Evolutionary conservation across 2,797 vertebrate species (phyloP), one percentile per base, ranked within the genome.

Genomic region (Lepilemur ruficaudatus): DNA sequence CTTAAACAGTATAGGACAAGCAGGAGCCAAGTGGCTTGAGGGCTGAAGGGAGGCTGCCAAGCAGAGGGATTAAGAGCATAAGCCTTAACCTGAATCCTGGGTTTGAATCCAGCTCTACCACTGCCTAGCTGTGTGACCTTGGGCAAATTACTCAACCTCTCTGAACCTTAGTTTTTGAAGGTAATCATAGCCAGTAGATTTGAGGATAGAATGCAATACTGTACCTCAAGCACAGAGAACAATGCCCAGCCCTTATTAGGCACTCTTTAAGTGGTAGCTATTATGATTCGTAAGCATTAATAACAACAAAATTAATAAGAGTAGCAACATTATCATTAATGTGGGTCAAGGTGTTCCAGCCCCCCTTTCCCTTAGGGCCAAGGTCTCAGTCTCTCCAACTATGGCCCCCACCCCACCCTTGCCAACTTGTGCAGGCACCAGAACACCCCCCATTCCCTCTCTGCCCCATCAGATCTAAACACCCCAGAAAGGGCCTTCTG

Each of bases 221-320:
- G 30, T 65, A 57, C 8, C 59, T 18, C n/a, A 61, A 93, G 55
- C 67, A 75, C 93, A 76, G 28, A 20, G 61, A 96, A 86, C 65
- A 86, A 94, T 86, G 83, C 94, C 91, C 80, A 92, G 80, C 93
- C 95, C 96, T 97, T 85, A 87, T 70, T 93, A 97, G 95, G 91
- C 15, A 87, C 48, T 84, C 65, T 43, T 3, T 93, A 97, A 94
- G 41, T 93, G 97, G 89, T 70, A 59, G 59, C 48, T 92, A 94
- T 95, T 96, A 94, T 93, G 96, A 96, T 97, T 95, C 38, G 23
- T 81, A 97, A 95, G 91, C 55, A 87, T 72, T 96, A 96, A 84
- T 94, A 92, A 97, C 57, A 96, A 70, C 67, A 79, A 43, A 41
- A 23, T 35, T 93, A 95, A 89, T 91, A 94, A 89, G 81, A 96